Base-by-base conservation (phyloP, 2,797 vertebrate species). In the Sebastes itinus region DNA sequence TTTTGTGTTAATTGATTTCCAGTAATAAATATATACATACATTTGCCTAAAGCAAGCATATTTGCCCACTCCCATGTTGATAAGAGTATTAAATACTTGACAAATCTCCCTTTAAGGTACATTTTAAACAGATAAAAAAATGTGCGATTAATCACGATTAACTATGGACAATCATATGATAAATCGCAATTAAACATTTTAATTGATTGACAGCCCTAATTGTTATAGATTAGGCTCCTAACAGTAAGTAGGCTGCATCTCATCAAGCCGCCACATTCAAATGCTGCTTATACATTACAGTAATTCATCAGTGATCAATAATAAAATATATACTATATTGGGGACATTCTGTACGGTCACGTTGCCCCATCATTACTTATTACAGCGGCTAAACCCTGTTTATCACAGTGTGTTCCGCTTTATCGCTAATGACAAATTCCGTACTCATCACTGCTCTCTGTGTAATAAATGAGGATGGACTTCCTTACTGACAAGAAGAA, bases 371-470 rank as follows among this genome's bases (percentile, higher is more conserved):
- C 54, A 64, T 77, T 58, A 71, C 32, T 42, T 38, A 42, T 42
- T 42, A 42, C 28, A 49, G 73, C 30, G 64, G 52, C 32, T 66
- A 55, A 71, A 61, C 28, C 8, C 12, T 80, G 58, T 69, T 83
- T 22, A 72, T 80, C 38, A 72, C 28, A 62, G 23, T 20, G 20
- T 12, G 16, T 74, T 61, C 33, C 8, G 7, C 11, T 59, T 77
- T 59, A 30, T 49, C 27, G 22, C 59, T 22, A 61, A 74, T 46
- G 61, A 62, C 32, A 62, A 10, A 67, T 66, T 62, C 64, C 2
- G 1, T 11, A 33, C 59, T 65, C 32, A 42, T 81, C 38, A 32
- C 65, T n/a, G 61, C 58, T 73, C 62, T 33, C 22, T 49, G 33
- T 13, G 25, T 63, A 13, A 62, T 27, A 64, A 18, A 84, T 63